These are phyloP conservation scores for Balanococcus diminutus DNA, from an alignment of 2,888 invertebrate species.

Conservation along the genomic window DNA sequence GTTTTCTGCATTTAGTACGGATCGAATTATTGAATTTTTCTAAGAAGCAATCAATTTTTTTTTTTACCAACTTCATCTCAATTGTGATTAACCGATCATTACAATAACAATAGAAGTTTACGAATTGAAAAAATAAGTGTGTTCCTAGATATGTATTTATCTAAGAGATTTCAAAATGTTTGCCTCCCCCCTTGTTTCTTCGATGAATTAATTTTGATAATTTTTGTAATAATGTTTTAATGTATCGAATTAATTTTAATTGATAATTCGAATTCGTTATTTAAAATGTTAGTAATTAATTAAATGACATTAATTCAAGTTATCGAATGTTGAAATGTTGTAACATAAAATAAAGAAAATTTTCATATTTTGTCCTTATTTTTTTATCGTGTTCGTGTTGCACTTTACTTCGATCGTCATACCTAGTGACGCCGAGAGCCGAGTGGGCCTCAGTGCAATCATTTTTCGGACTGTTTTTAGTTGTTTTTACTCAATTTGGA, in stretches of 20 bases:
- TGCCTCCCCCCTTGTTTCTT: not conserved
- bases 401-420: too few species aligned
- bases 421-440: too few species aligned
- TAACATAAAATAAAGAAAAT: not conserved
- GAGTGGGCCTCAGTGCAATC: too few species aligned
- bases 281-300: not conserved
- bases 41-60: not conserved
- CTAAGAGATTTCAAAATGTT: not conserved
- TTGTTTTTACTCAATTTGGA: too few species aligned
- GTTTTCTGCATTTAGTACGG: not conserved
- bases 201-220: not conserved
- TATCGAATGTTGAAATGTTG: not conserved
- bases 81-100: not conserved
- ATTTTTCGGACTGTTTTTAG: too few species aligned
- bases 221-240: conserved; percentile 8
- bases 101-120: not conserved
- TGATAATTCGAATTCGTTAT: not conserved
- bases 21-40: not conserved
- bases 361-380: not conserved
- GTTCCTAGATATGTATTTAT: not conserved
- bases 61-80: not conserved
- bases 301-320: not conserved
- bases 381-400: too few species aligned
- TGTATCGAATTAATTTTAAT: not conserved
- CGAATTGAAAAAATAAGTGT: not conserved